Evolutionary conservation across 2,888 invertebrate species (phyloP).

Genomic region (Laspeyria flexula): DNA sequence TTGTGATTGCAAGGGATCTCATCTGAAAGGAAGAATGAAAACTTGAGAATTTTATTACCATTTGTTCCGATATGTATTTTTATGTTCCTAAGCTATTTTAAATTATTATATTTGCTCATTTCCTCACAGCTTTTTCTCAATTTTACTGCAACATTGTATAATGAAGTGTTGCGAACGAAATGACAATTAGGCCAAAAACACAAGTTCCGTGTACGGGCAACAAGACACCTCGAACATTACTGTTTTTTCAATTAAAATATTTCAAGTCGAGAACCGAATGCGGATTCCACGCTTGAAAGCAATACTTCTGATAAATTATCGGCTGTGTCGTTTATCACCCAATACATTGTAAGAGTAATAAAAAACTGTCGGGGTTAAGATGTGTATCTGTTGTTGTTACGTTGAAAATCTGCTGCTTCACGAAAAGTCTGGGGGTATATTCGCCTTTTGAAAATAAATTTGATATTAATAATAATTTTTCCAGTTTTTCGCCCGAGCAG

Average conservation of each 20-base stretch:
- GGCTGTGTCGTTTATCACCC: conserved; percentile 40
- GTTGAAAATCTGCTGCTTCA: conserved; percentile 15
- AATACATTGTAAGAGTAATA: conserved; percentile 42
- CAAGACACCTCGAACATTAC: conserved; percentile 17
- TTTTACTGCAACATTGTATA: not conserved
- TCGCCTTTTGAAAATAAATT: not conserved
- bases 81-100: too few species aligned
- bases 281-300: conserved; percentile 39
- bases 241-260: conserved; percentile 39
- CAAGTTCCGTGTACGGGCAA: conserved; percentile 12
- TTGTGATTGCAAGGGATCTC: too few species aligned
- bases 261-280: conserved; percentile 28
- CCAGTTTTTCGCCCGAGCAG: too few species aligned
- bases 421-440: conserved; percentile 17
- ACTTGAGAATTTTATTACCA: too few species aligned
- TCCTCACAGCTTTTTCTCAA: too few species aligned
- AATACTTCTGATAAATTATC: conserved; percentile 49
- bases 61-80: too few species aligned
- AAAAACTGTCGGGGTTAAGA: conserved; percentile 38
- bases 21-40: too few species aligned
- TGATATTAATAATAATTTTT: too few species aligned
- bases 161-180: conserved; percentile 3
- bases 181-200: conserved; percentile 10
- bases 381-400: conserved; percentile 37
- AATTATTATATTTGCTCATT: too few species aligned